These are phyloP conservation scores for Sinelater perroti DNA, from an alignment of 2,888 invertebrate genomes.

Conservation along the genomic window DNA sequence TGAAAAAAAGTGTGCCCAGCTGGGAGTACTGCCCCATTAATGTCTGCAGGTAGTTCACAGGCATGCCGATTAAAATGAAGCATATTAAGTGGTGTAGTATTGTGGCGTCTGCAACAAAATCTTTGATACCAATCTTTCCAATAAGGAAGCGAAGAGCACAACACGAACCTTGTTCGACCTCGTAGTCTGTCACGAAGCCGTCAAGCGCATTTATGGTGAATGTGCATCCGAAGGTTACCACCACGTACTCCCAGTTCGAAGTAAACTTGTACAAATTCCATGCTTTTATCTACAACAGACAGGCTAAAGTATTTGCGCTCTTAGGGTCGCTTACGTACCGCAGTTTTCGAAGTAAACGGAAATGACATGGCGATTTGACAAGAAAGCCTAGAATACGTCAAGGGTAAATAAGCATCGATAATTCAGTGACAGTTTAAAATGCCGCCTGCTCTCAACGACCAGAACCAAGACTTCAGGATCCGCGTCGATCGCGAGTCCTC, in stretches of 20 bases:
- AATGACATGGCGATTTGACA: background rate
- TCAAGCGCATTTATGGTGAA: too few species aligned
- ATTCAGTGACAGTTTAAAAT: background rate
- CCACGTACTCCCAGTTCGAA: conserved; percentile 11
- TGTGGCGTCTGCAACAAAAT: conserved; percentile 32
- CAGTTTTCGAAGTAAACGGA: background rate
- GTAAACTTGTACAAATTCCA: conserved; percentile 9
- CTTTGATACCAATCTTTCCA: too few species aligned
- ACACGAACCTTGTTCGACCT: background rate
- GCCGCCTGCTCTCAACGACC: conserved; percentile 14
- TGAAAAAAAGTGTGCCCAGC: conserved; percentile 35
- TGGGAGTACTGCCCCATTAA: conserved; percentile 43
- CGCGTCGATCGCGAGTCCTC: conserved; percentile 22
- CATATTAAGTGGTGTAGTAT: conserved; percentile 36
- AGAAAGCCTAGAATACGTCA: background rate
- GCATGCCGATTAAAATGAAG: conserved; percentile 41
- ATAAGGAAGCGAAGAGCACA: background rate
- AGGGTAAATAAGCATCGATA: background rate
- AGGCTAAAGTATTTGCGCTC: background rate
- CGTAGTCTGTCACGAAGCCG: background rate
- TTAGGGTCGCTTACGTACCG: background rate
- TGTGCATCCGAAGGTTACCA: conserved; percentile 11
- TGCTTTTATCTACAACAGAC: background rate
- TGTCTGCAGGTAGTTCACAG: conserved; percentile 41
- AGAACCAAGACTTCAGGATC: conserved; percentile 18